Evolutionary conservation across 2,888 invertebrate species (phyloP), one percentile per base, ranked within the genome.

Genomic region (Tinea pellionella): DNA sequence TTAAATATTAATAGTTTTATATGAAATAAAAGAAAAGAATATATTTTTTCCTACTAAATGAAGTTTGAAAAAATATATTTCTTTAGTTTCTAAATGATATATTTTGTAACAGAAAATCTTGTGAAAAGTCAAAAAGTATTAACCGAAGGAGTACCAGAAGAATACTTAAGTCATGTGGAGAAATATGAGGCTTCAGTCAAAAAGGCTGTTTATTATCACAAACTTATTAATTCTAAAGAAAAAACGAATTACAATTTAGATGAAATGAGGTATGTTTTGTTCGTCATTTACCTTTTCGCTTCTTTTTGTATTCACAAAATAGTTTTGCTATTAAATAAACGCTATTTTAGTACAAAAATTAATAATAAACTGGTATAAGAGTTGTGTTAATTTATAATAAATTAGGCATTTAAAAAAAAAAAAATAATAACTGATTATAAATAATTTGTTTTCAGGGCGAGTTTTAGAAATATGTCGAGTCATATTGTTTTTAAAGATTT

Each of bases 151-250:
- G 72, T 92, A 0, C 93, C 95, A 0, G 87, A 90, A 30, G 93
- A 93, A 61, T 96, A 93, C 72, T 80, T 94, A 62, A 94, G 94
- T 62, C 94, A 96, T 69, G 94, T 94, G 68, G 94, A 96, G 67
- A 90, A 92, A 63, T 96, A 95, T 73, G 94, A 94, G 71, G 90
- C 94, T 68, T 90, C 92, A 0, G 68, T 95, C 12, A 89, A 92
- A 3, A 94, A 93, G 73, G 89, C 92, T 1, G 90, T 90, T 64
- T 71, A 88, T 30, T 73, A 57, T 79, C 42, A 89, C 41, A 90
- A 91, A 73, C 88, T 92, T 0, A 88, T 91, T 61, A 80, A 90
- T 42, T 74, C 92, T 42, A 89, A 91, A 64, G 79, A 88, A 2
- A 82, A 89, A 60, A 91, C 91, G 6, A 89, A 88, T 65, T 90